Evolutionary conservation across 2,888 invertebrate genomes (phyloP).

Genomic region (Omphaloscelis lunosa): DNA sequence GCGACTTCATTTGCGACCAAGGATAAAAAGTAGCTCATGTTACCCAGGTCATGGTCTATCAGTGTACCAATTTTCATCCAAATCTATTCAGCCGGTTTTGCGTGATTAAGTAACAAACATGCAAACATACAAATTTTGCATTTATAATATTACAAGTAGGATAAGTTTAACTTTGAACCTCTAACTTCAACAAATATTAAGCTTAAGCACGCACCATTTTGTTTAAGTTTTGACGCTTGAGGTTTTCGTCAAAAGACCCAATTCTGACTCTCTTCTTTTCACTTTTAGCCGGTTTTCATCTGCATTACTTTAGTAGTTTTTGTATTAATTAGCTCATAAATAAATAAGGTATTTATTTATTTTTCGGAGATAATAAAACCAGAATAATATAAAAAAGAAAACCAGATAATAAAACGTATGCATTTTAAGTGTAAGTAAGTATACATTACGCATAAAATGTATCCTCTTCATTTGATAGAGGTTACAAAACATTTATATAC

Average conservation of each 20-base stretch:
- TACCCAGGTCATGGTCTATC: background rate
- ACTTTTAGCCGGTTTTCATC: background rate
- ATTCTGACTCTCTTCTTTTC: background rate
- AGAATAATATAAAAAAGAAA: no score
- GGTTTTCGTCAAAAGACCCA: background rate
- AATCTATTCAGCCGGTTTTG: background rate
- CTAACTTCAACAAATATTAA: background rate
- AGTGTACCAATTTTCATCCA: background rate
- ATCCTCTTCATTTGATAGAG: background rate
- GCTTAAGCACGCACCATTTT: background rate
- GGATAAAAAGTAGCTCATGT: background rate
- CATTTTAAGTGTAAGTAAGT: background rate
- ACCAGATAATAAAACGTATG: background rate
- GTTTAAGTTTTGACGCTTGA: background rate
- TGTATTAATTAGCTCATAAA: background rate
- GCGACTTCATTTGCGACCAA: background rate
- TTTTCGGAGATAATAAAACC: no score
- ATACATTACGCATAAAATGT: background rate
- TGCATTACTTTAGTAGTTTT: background rate
- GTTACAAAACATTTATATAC: background rate
- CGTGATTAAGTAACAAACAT: background rate
- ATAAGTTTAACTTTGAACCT: background rate
- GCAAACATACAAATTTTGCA: background rate
- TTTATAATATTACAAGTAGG: background rate
- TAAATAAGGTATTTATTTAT: no score